Conservation (phyloP, 2,113 vertebrate species). For the Chionis minor region DNA sequence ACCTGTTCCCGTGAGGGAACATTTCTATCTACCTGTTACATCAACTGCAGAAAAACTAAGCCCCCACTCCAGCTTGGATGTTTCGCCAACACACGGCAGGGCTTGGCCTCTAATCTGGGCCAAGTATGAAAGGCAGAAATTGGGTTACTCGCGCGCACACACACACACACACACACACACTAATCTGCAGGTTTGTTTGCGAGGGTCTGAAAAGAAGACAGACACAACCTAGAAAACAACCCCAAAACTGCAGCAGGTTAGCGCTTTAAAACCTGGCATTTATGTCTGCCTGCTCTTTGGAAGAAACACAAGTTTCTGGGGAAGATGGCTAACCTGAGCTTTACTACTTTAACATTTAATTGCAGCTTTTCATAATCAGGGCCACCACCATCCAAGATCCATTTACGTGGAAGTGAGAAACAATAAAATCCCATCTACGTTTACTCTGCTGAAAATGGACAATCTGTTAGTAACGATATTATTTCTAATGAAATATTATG, state of each 20-base stretch:
- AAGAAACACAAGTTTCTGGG: background rate
- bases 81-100: background rate
- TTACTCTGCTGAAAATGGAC: conserved; percentile 51
- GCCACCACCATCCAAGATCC: conserved; percentile 43
- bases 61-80: background rate
- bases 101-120: conserved; percentile 57
- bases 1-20: background rate
- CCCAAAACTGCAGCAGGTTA: background rate
- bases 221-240: background rate
- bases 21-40: conserved; percentile 63
- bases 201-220: background rate
- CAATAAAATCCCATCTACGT: conserved; percentile 64
- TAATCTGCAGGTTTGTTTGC: conserved; percentile 22
- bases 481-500: conserved; percentile 67
- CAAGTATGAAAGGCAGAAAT: conserved; percentile 54
- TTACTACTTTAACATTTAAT: conserved; percentile 37
- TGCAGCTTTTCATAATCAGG: conserved; percentile 55
- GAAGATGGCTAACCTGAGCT: background rate
- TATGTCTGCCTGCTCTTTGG: background rate
- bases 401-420: conserved; percentile 69
- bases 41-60: background rate
- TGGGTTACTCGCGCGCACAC: conserved; percentile 22
- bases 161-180: background rate
- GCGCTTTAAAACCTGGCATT: background rate
- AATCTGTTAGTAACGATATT: conserved; percentile 66